Base-by-base conservation (phyloP, 2,888 invertebrate species). In the Cordilura impudica region DNA sequence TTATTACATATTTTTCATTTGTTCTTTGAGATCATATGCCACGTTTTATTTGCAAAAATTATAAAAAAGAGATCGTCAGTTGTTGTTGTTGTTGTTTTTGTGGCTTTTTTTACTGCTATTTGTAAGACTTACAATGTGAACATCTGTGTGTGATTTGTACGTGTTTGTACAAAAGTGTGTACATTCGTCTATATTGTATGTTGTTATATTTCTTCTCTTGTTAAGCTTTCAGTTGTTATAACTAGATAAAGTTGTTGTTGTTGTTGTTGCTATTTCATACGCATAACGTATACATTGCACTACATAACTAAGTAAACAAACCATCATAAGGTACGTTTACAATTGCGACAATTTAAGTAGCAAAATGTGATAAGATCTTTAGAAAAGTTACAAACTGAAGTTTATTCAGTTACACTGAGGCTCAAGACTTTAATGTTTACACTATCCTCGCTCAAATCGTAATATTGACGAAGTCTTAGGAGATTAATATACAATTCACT, bases 101-200 rank as follows among this genome's bases (percentile, higher is more conserved):
- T n/a, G n/a, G n/a, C n/a, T n/a, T n/a, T 35, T 63, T 73, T 66
- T 67, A 67, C 67, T 54, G 47, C 35, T 72, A 63, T 69, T 61
- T 76, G 49, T 49, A 49, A 63, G 53, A 29, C 58, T 43, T 7
- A 26, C 18, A 39, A 29, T 35, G 43, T 35, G 49, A 61, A 71
- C 60, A 51, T 72, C 35, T 76, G 65, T 69, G 43, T 56, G 60
- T 73, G 35, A n/a, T n/a, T n/a, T n/a, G 19, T 31, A 23, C 8
- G 16, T 39, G 23, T 71, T 35, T 10, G 31, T 39, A 14, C 18
- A 8, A 7, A 8, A 54, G 23, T 67, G 47, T 65, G 45, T 61
- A 35, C 2, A 54, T 45, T 45, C 54, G 63, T 49, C 47, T 31
- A 23, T 63, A 53, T 73, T 39, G 35, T 58, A 0, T 23, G 16